Conservation (phyloP, 1,140 invertebrate species). For the Capitella teleta region DNA sequence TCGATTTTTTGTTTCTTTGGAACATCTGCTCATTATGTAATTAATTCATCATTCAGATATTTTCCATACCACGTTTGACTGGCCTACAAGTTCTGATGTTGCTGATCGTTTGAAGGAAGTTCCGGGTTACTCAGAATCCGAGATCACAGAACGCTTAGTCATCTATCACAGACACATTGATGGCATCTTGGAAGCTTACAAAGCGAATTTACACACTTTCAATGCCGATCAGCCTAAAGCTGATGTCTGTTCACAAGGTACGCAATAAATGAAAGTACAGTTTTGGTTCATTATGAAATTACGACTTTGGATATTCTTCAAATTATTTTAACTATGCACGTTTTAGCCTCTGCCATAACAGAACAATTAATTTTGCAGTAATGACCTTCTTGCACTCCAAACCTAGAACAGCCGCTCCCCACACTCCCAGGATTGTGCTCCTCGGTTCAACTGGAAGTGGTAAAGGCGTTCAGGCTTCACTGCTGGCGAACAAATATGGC, state of each 20-base stretch:
- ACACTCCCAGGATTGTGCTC: slow-evolving; percentile 37
- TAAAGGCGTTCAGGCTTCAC: slow-evolving; percentile 33
- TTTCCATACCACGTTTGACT: slow-evolving; percentile 41
- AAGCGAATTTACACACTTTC: slow-evolving; percentile 24
- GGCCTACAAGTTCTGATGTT: slow-evolving; percentile 27
- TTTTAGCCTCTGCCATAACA: too few relatives aligned
- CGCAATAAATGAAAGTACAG: too few relatives aligned
- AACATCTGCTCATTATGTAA: not conserved
- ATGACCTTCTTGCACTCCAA: slow-evolving; percentile 31
- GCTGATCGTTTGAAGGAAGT: slow-evolving; percentile 27
- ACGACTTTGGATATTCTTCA: too few relatives aligned
- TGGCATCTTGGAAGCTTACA: slow-evolving; percentile 27
- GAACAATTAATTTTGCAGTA: too few relatives aligned
- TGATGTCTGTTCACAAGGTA: slow-evolving; percentile 41
- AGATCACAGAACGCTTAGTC: slow-evolving; percentile 30
- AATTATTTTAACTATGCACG: too few relatives aligned
- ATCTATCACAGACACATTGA: slow-evolving; percentile 33
- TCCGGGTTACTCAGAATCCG: slow-evolving; percentile 27
- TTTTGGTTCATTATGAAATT: too few relatives aligned
- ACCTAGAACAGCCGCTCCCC: slow-evolving; percentile 31
- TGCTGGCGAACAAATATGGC: slow-evolving; percentile 41
- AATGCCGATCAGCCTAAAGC: slow-evolving; percentile 43
- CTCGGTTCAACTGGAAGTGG: slow-evolving; percentile 40
- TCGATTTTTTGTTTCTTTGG: not conserved
- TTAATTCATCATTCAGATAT: slow-evolving; percentile 23